Evolutionary conservation across 2,113 vertebrate genomes (phyloP), one percentile per base, ranked within the genome.

Genomic region (Mormoops blainvillei): DNA sequence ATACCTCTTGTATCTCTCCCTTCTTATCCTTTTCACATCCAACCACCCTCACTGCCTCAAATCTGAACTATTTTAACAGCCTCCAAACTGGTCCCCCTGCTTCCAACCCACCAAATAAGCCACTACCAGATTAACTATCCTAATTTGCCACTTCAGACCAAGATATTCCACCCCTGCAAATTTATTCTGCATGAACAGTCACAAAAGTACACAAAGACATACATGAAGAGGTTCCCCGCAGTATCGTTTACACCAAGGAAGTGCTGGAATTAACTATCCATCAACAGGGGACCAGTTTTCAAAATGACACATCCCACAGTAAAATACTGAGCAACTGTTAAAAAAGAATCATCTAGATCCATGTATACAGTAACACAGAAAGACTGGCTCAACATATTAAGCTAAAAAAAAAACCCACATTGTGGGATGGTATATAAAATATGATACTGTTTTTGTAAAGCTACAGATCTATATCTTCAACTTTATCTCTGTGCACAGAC

Each of bases 341-440:
- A 50, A 67, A 68, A 80, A 67, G 38, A 45, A 38, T 36, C 19
- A 33, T 12, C 50, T 12, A 33, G 54, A 20, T 56, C 67, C 33
- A 22, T 7, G 50, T 38, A n/a, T 31, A 52, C 43, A 56, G 31
- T 28, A 38, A 74, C 58, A 94, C 2, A 36, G 73, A 84, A 92
- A 54, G 67, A 52, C 4, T 56, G 48, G 38, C 28, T 86, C 41
- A 5, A 54, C 77, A 52, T 31, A 63, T 28, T 65, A 81, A 90
- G 89, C 86, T 89, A 92, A 82, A 94, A 87, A 89, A 31, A 76
- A n/a, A 91, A 54, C 52, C 58, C 67, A 89, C 6, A 18, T 31
- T 76, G 83, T 85, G 89, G 54, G 58, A 90, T 38, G 86, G 70
- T 58, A 89, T 80, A 54, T 50, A 95, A 96, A 94, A 70, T 22